A percentile compares a stretch with the other conserved stretches of the same genome.
Conservation (phyloP, 2,888 invertebrate genomes). For the Amphipoea lucens region DNA sequence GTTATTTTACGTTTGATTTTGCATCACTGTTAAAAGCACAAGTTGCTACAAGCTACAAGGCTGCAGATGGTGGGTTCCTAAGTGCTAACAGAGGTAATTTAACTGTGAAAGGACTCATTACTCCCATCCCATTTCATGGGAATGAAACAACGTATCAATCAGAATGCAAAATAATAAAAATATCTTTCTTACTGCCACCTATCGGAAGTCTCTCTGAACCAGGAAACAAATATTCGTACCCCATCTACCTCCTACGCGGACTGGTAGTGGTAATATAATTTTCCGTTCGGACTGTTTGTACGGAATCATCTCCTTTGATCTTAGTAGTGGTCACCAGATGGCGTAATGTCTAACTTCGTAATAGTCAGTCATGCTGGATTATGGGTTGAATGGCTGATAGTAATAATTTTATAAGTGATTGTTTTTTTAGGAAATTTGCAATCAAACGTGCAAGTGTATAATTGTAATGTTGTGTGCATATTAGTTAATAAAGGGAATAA, state of each 20-base stretch:
- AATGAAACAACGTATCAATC: not conserved
- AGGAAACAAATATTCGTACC: slow-evolving; percentile 29
- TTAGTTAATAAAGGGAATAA: slow-evolving; percentile 38
- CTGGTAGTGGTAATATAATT: slow-evolving; percentile 14
- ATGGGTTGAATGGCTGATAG: slow-evolving; percentile 86
- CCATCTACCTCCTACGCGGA: slow-evolving; percentile 9
- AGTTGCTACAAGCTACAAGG: not conserved
- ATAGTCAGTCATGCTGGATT: slow-evolving; percentile 71
- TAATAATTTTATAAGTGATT: slow-evolving; percentile 72
- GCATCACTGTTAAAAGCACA: not conserved
- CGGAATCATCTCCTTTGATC: slow-evolving; percentile 29
- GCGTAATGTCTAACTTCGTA: slow-evolving; percentile 65
- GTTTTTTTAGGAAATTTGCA: slow-evolving; percentile 75
- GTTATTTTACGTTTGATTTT: not conserved
- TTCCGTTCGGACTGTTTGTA: slow-evolving; percentile 9
- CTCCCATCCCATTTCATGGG: not conserved
- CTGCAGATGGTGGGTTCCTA: not conserved
- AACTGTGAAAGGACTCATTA: not conserved
- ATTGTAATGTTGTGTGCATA: slow-evolving; percentile 63
- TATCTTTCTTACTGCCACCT: slow-evolving; percentile 40
- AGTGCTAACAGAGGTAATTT: not conserved
- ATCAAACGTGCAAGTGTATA: slow-evolving; percentile 54
- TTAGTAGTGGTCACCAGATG: slow-evolving; percentile 72
- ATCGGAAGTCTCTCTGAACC: slow-evolving; percentile 23
- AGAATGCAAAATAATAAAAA: not conserved